Evolutionary conservation across 2,113 vertebrate species (phyloP), one percentile per base, ranked within the genome.

Genomic region (Gallinago paraguaiae): DNA sequence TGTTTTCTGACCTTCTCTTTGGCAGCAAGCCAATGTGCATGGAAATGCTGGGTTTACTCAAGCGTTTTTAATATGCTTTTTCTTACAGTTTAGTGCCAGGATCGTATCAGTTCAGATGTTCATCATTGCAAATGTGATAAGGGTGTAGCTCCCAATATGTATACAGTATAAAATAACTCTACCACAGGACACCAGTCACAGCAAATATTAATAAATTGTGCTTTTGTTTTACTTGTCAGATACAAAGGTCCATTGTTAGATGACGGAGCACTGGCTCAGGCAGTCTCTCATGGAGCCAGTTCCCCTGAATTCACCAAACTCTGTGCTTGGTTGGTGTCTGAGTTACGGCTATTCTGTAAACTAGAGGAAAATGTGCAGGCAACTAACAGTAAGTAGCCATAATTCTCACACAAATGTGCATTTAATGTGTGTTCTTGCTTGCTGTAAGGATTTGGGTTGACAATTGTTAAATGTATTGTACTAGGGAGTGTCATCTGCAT

Each of bases 331-430:
- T 96, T 99, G 63, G 98, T 99, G 8, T 98, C 99, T 7, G 99
- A 99, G 97, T 97, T 99, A 70, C 98, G 98, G 83, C 97, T 99
- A 1, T 99, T 99, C 97, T 99, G 98, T 97, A 98, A 98, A 89
- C 97, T 99, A 92, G 99, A 99, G 88, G 99, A 99, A 97, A 99
- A 99, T 64, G 99, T 99, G 48, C 99, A 99, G 50, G 99, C 99
- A 90, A 99, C 99, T 43, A 99, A 99, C 97, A 98, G 99, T 99
- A 98, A 99, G 99, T 98, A 97, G 17, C 24, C 35, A 13, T 24
- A 50, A 75, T 20, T 79, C 6, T 53, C 37, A 31, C 74, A 72
- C 61, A 89, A 46, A 31, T 1, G 2, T 51, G n/a, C 60, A 18
- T 45, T 68, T 46, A 7, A 11, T 59, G 5, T 63, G 45, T 91